Evolutionary conservation across 2,888 invertebrate species (phyloP), one percentile per base, ranked within the genome.

Genomic region (Zele albiditarsus): DNA sequence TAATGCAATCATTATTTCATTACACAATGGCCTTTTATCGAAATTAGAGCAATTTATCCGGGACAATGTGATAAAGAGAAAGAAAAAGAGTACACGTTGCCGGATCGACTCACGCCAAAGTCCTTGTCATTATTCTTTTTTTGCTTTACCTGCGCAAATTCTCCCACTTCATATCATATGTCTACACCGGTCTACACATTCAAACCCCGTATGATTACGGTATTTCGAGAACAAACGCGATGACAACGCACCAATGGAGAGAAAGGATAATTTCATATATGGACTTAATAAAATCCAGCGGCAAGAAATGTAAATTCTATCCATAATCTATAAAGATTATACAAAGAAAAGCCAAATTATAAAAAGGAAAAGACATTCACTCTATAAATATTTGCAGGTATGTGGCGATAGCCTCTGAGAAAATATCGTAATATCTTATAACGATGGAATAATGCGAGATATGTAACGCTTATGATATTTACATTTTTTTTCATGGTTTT

Each of bases 1-100:
- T 77, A 74, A 77, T 66, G 76, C 74, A 80, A 79, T 83, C 79
- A 83, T 84, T 84, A 83, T 81, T 80, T 80, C 5, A 78, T 84
- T 84, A 80, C 81, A 69, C 80, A 82, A 84, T 80, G 75, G 69
- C 75, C 80, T 81, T 80, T 82, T 81, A 80, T 80, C 80, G 82
- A 82, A 84, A 83, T 80, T 79, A 69, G 82, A 53, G 53, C 20
- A 53, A 20, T 46, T 25, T 33, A 57, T 27, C 46, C 10, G 53
- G 38, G 42, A 65, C 65, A 23, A 65, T 28, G 25, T 57, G 58
- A 16, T 49, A 62, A 71, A 68, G 42, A 66, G 60, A 33, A 49
- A 63, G 53, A 38, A 49, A 60, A 75, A 31, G 65, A 33, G 60
- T 42, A 25, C 33, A 73, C 73, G 76, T 78, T 53, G 20, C 53